Conservation (phyloP, 2,888 invertebrate species). For the Lacanobia wlatinum region DNA sequence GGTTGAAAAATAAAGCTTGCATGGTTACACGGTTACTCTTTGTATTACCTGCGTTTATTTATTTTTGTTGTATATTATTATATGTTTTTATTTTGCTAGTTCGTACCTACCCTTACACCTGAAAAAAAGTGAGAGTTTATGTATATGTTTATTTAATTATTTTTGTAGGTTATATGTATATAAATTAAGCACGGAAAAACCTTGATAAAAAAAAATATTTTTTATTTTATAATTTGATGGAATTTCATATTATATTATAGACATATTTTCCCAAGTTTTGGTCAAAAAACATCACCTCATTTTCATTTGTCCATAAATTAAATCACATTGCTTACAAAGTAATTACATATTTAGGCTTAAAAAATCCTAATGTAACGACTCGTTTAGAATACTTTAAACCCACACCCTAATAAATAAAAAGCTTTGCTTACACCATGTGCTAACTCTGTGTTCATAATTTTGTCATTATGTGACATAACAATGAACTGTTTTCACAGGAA, state of each 20-base stretch:
- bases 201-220: neutral
- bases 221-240: neutral
- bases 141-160: neutral
- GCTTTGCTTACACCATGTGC: conserved; percentile 45
- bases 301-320: neutral
- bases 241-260: neutral
- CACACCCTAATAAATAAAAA: neutral
- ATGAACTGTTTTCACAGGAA: conserved; percentile 43
- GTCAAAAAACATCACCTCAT: neutral
- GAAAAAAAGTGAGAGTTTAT: neutral
- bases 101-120: neutral
- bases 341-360: neutral
- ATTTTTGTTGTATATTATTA: neutral
- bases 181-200: neutral
- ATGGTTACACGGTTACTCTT: conserved; percentile 12
- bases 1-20: conserved; percentile 4
- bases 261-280: neutral
- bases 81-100: neutral
- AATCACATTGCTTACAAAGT: neutral
- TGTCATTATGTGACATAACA: conserved; percentile 46
- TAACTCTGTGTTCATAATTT: conserved; percentile 51
- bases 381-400: conserved; percentile 1
- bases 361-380: neutral
- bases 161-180: neutral
- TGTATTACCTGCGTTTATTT: neutral